Evolutionary conservation across 2,113 vertebrate species (phyloP).

Genomic region (Phrynosoma platyrhinos): DNA sequence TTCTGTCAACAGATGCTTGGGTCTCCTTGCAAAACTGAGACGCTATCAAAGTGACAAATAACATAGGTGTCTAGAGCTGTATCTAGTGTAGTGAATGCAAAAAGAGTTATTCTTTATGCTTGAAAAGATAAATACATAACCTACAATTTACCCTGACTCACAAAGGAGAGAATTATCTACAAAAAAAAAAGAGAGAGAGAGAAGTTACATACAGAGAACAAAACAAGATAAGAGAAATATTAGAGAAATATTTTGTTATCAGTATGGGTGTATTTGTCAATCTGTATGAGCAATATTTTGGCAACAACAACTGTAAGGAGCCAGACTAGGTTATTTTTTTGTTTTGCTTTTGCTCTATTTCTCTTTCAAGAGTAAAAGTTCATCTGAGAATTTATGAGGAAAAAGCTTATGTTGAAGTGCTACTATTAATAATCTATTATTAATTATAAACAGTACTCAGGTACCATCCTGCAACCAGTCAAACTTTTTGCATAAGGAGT

Average conservation of each 20-base stretch:
- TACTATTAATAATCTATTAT: too few species aligned
- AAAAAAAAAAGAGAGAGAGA: too few species aligned
- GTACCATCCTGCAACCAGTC: too few species aligned
- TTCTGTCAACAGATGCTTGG: too few species aligned
- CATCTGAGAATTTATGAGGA: not conserved
- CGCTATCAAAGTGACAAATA: not conserved
- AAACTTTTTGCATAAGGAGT: too few species aligned
- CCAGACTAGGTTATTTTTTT: not conserved
- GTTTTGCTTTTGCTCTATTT: not conserved
- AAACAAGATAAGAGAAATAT: not conserved
- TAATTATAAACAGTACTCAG: not conserved
- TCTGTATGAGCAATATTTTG: not conserved
- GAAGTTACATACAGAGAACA: constrained; percentile 6
- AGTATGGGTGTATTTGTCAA: not conserved
- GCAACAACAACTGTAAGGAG: not conserved
- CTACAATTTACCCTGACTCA: not conserved
- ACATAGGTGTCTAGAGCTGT: not conserved
- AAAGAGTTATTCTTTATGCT: not conserved
- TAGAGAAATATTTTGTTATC: not conserved
- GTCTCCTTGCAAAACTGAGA: not conserved
- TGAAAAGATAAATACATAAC: constrained; percentile 9
- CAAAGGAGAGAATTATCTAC: not conserved
- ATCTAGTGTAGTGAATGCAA: not conserved
- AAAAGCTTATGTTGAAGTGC: not conserved
- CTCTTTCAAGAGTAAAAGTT: not conserved